A percentile compares a stretch with the other conserved stretches of the same genome.
These are phyloP conservation scores for Amblyornis subalaris DNA, from an alignment of 2,113 vertebrate genomes.

Conservation along the genomic window DNA sequence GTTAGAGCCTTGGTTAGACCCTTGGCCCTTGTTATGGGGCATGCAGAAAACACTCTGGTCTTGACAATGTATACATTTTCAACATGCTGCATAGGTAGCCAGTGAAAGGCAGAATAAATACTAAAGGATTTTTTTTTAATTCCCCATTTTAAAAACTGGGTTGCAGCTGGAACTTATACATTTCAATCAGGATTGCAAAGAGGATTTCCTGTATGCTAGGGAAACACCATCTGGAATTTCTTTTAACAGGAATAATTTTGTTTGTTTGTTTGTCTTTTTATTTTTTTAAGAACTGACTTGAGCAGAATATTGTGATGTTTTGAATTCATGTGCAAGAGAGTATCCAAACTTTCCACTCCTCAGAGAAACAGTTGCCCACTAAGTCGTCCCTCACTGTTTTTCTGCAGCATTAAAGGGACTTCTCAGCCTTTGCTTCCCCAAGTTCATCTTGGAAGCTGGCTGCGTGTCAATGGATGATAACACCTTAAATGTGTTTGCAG, in stretches of 20 bases:
- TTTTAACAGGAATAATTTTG: not conserved
- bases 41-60: not conserved
- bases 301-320: not conserved
- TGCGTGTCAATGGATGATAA: not conserved
- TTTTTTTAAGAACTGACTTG: not conserved
- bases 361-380: not conserved
- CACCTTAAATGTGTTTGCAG: not conserved
- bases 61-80: not conserved
- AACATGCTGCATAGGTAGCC: not conserved
- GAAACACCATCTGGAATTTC: not conserved
- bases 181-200: not conserved
- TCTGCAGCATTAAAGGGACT: not conserved
- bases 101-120: not conserved
- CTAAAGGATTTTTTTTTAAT: not conserved
- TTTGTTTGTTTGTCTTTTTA: rapidly evolving
- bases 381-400: not conserved
- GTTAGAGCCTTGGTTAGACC: not conserved
- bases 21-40: not conserved
- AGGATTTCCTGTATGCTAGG: not conserved
- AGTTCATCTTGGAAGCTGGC: not conserved
- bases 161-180: not conserved
- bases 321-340: not conserved
- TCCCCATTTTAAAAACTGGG: not conserved
- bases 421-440: not conserved
- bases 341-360: not conserved